phyloP scores from a whole-genome alignment of 1,140 invertebrate genomes.

The Mya arenaria region DNA sequence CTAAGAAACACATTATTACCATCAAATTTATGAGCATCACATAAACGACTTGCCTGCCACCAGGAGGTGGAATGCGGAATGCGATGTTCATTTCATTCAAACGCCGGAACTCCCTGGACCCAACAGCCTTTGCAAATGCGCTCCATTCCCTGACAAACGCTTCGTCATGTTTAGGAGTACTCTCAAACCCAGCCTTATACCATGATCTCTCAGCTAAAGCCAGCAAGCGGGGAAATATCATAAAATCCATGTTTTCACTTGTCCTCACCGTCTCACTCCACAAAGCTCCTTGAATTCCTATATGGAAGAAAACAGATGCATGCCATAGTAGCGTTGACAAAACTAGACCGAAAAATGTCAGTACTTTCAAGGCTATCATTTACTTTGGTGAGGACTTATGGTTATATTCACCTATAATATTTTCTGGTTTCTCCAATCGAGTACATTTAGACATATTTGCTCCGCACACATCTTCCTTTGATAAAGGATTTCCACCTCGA shows the following conservation, averaged over 20 bases:
- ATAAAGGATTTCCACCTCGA: constrained; percentile 22
- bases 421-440: constrained; percentile 49
- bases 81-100: constrained; percentile 60
- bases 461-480: constrained; percentile 38
- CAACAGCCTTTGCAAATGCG: constrained; percentile 57
- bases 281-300: constrained; percentile 62
- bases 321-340: not conserved
- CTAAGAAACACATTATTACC: too few species aligned
- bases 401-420: constrained; percentile 53
- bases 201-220: constrained; percentile 68
- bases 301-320: not conserved
- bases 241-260: constrained; percentile 60
- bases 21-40: not conserved
- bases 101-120: constrained; percentile 60
- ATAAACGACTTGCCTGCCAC: too few species aligned
- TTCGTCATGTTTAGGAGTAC: not conserved
- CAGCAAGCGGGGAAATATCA: constrained; percentile 64
- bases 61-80: constrained; percentile 63
- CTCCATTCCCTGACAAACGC: constrained; percentile 2
- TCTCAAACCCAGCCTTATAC: constrained; percentile 66
- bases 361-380: not conserved
- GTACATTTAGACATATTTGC: constrained; percentile 42
- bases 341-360: not conserved
- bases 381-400: not conserved
- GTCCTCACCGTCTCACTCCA: constrained; percentile 64